Evolutionary conservation across 2,888 invertebrate genomes (phyloP).

Genomic region (Stictocephala bisonia): DNA sequence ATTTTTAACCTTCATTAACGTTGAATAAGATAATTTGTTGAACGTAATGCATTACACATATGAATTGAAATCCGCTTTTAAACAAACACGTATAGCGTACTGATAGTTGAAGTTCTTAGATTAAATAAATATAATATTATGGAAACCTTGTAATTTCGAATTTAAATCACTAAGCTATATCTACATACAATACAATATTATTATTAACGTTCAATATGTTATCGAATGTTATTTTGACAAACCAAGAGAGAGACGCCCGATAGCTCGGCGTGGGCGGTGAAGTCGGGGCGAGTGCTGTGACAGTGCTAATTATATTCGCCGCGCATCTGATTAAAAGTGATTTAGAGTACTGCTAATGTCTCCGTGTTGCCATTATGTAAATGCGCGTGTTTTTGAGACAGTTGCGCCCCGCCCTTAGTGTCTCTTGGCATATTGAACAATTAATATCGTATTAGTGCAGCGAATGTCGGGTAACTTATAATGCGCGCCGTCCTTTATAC

Average conservation of each 20-base stretch:
- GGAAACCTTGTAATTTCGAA: too few relatives aligned
- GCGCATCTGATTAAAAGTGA: constrained; percentile 55
- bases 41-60: too few relatives aligned
- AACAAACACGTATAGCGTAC: too few relatives aligned
- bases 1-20: too few relatives aligned
- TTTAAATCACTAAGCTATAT: too few relatives aligned
- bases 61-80: too few relatives aligned
- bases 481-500: too few relatives aligned
- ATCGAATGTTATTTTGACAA: not conserved
- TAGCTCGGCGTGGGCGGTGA: too few relatives aligned
- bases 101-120: too few relatives aligned
- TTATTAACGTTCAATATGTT: not conserved
- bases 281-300: not conserved
- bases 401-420: constrained; percentile 43
- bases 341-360: constrained; percentile 51
- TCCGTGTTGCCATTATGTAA: constrained; percentile 55
- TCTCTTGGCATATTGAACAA: constrained; percentile 58
- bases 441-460: constrained; percentile 56
- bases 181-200: too few relatives aligned
- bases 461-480: constrained; percentile 39
- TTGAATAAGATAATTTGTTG: too few relatives aligned
- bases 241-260: not conserved
- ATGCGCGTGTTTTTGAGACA: constrained; percentile 48
- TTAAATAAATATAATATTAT: too few relatives aligned
- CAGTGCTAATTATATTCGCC: constrained; percentile 53